Percentiles rank a stretch among this genome's conserved stretches.
These are phyloP conservation scores for Byasa hedistus DNA, from an alignment of 2,888 invertebrate genomes.

Conservation along the genomic window DNA sequence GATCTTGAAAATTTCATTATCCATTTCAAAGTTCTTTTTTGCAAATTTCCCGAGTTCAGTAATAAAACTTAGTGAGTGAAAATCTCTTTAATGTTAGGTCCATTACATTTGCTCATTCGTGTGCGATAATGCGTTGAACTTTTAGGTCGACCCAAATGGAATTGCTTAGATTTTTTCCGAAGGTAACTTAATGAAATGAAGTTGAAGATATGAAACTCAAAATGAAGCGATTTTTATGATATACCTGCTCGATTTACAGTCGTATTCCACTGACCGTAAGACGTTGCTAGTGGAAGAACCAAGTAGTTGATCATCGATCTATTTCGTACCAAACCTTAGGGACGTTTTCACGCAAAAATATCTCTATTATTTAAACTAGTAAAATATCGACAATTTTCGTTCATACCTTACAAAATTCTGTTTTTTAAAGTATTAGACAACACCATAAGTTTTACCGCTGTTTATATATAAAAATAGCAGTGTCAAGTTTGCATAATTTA, in stretches of 20 bases:
- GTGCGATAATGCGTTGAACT: constrained; percentile 28
- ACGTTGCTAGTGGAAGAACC: background rate
- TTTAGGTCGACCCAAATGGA: constrained; percentile 30
- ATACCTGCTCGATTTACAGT: background rate
- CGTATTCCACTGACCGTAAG: too few relatives aligned
- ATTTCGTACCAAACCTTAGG: too few relatives aligned
- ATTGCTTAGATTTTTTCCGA: constrained; percentile 26
- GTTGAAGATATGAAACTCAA: constrained; percentile 2
- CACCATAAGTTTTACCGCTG: too few relatives aligned
- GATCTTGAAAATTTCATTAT: background rate
- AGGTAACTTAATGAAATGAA: constrained; percentile 23
- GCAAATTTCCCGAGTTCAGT: constrained; percentile 15
- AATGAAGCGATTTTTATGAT: background rate
- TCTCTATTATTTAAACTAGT: too few relatives aligned
- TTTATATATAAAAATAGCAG: too few relatives aligned
- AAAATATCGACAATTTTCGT: too few relatives aligned
- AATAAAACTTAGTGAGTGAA: constrained; percentile 23
- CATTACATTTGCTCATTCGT: constrained; percentile 30
- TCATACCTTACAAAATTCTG: too few relatives aligned
- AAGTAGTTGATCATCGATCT: too few relatives aligned
- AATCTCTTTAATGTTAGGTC: constrained; percentile 27
- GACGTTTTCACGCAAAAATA: too few relatives aligned
- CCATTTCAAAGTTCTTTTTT: constrained; percentile 10
- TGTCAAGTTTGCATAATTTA: too few relatives aligned
- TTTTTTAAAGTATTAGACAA: too few relatives aligned